Conservation (phyloP, 2,113 vertebrate genomes). For the Hemibagrus wyckioides region DNA sequence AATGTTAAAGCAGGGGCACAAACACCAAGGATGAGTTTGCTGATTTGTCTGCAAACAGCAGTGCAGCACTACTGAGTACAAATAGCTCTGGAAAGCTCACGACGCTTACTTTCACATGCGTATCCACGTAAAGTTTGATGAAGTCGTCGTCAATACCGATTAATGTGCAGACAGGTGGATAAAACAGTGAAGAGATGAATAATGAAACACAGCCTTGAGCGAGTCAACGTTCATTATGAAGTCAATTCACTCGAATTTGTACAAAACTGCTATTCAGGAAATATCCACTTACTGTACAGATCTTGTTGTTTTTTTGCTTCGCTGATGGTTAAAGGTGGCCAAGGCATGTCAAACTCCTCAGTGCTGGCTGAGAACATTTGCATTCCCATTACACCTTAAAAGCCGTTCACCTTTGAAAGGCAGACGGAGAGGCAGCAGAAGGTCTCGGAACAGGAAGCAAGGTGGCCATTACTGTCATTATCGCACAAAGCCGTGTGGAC, state of each 20-base stretch:
- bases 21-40: slow-evolving; percentile 16
- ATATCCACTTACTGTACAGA: not conserved
- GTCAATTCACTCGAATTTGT: not conserved
- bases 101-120: not conserved
- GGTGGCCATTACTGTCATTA: slow-evolving; percentile 49
- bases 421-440: slow-evolving; percentile 15
- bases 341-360: slow-evolving; percentile 44
- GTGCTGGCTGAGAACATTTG: slow-evolving; percentile 35
- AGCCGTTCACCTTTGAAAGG: slow-evolving; percentile 50
- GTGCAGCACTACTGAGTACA: not conserved
- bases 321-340: slow-evolving; percentile 40
- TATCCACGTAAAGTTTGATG: not conserved
- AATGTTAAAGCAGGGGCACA: not conserved
- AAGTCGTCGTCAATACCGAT: not conserved
- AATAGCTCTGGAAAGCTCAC: not conserved
- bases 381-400: slow-evolving; percentile 44
- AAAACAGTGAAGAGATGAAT: slow-evolving; percentile 42
- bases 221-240: slow-evolving; percentile 21
- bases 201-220: slow-evolving; percentile 26
- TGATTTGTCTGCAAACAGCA: not conserved
- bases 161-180: slow-evolving; percentile 19
- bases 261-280: not conserved
- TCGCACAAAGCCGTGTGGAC: slow-evolving; percentile 35
- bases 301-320: not conserved
- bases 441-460: slow-evolving; percentile 36